These are phyloP conservation scores for Agriotes lineatus DNA, from an alignment of 2,888 invertebrate species.

Conservation along the genomic window DNA sequence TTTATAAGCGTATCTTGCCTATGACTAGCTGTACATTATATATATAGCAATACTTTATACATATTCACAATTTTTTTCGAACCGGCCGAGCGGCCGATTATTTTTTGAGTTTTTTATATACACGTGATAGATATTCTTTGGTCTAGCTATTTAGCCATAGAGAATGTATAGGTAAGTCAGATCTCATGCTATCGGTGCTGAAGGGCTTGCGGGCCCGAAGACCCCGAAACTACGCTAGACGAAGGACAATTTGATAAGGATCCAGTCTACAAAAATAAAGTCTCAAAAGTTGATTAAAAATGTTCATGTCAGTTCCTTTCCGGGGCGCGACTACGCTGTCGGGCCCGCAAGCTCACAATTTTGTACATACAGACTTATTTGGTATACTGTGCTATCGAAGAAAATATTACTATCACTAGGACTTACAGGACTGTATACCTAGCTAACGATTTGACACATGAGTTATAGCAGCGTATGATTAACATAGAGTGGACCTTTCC, in stretches of 20 bases:
- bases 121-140: constrained; percentile 66
- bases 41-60: constrained; percentile 64
- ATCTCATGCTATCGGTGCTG: constrained; percentile 45
- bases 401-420: constrained; percentile 52
- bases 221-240: constrained; percentile 50
- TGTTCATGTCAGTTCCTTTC: constrained; percentile 56
- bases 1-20: constrained; percentile 67
- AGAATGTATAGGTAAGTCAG: constrained; percentile 46
- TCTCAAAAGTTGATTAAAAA: constrained; percentile 54
- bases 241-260: constrained; percentile 53
- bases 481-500: constrained; percentile 21
- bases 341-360: constrained; percentile 44
- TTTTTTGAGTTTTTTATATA: constrained; percentile 61
- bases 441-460: constrained; percentile 49
- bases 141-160: constrained; percentile 60
- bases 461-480: constrained; percentile 31
- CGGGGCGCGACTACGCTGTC: constrained; percentile 56
- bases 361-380: constrained; percentile 55
- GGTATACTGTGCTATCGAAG: constrained; percentile 55
- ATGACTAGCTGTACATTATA: constrained; percentile 68
- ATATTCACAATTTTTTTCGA: constrained; percentile 65
- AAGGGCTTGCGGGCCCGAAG: constrained; percentile 50
- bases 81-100: constrained; percentile 40
- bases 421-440: constrained; percentile 35
- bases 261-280: constrained; percentile 58